These are phyloP conservation scores for Stegana nigrithorax DNA, from an alignment of 2,888 invertebrate species.

Conservation along the genomic window DNA sequence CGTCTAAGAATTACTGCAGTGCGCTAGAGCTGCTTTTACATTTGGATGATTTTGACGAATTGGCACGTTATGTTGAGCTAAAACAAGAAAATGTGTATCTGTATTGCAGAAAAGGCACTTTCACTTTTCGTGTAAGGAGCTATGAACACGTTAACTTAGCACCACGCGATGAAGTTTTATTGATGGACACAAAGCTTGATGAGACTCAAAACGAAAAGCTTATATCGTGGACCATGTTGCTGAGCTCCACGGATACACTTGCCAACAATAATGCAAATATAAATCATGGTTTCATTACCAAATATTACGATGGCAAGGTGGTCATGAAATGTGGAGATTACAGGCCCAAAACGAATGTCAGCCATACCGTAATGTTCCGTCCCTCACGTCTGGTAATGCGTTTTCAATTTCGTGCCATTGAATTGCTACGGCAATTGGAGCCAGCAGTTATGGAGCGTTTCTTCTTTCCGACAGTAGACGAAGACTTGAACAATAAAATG, in stretches of 20 bases:
- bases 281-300: not conserved
- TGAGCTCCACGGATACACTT: constrained; percentile 24
- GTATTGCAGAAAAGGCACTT: constrained; percentile 19
- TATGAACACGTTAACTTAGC: constrained; percentile 44
- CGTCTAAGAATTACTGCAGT: constrained; percentile 37
- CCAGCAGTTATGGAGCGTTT: constrained; percentile 38
- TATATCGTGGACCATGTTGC: not conserved
- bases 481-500: not conserved
- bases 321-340: constrained; percentile 27
- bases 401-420: constrained; percentile 58
- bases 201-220: no score
- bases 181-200: no score
- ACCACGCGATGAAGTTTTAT: constrained; percentile 49
- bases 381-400: constrained; percentile 53
- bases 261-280: constrained; percentile 32
- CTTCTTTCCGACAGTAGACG: constrained; percentile 35
- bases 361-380: constrained; percentile 47
- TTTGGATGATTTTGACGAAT: constrained; percentile 57
- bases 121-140: constrained; percentile 33
- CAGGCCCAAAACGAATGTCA: constrained; percentile 36
- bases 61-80: constrained; percentile 44
- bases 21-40: constrained; percentile 48
- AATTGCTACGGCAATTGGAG: constrained; percentile 35
- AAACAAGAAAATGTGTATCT: constrained; percentile 46
- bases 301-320: not conserved